Percentiles rank a stretch among this genome's conserved stretches.
Evolutionary conservation across 2,888 invertebrate genomes (phyloP).

Genomic region (Stenotaenia linearis): DNA sequence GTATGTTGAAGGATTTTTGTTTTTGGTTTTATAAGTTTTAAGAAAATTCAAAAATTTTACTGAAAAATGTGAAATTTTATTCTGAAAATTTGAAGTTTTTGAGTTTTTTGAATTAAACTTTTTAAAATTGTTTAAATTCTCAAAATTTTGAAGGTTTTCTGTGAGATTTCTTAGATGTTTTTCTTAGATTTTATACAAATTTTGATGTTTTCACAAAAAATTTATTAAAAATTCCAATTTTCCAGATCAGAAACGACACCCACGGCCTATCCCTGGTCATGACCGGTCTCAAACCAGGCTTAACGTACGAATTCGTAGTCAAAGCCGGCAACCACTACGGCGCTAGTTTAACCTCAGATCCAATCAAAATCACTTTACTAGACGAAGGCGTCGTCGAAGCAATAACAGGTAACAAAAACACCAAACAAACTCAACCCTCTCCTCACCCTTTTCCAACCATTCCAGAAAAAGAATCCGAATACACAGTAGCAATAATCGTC

Average conservation of each 20-base stretch:
- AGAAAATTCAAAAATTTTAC: too few relatives aligned
- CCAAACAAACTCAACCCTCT: too few relatives aligned
- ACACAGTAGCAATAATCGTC: background rate
- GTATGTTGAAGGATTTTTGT: too few relatives aligned
- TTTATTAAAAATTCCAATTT: too few relatives aligned
- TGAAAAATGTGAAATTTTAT: background rate
- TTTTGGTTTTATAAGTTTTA: too few relatives aligned
- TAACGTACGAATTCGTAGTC: conserved; percentile 70
- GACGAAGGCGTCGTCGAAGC: background rate
- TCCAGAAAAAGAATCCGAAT: background rate
- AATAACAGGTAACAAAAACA: background rate
- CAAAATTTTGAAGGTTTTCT: too few relatives aligned
- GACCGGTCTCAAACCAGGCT: conserved; percentile 63
- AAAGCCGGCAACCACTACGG: conserved; percentile 74
- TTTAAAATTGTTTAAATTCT: too few relatives aligned
- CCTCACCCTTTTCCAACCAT: background rate
- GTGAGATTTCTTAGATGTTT: too few relatives aligned
- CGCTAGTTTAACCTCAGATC: conserved; percentile 66
- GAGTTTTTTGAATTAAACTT: too few relatives aligned
- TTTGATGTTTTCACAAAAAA: too few relatives aligned
- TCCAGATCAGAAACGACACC: conserved; percentile 33
- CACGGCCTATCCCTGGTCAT: conserved; percentile 36
- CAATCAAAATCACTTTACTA: background rate
- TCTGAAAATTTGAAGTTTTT: background rate
- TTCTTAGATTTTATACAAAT: too few relatives aligned